phyloP scores from a whole-genome alignment of 2,888 invertebrate species.

The Itoplectis maculator region DNA sequence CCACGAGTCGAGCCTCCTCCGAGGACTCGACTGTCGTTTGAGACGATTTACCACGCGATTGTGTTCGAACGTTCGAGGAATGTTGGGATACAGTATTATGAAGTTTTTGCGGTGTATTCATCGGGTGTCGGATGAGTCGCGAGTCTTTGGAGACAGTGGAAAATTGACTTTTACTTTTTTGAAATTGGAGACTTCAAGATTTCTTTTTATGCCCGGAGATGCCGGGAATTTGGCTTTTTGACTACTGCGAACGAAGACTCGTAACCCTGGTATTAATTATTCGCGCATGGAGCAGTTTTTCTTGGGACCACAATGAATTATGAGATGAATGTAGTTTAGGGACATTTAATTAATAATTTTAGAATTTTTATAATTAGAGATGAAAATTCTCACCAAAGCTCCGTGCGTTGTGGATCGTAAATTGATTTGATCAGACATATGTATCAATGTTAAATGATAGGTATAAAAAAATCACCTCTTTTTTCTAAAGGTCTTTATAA shows the following conservation, averaged over 20 bases:
- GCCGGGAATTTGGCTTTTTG: no score
- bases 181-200: neutral
- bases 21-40: slow-evolving; percentile 69
- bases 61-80: neutral
- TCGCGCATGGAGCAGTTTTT: neutral
- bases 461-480: neutral
- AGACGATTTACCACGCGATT: neutral
- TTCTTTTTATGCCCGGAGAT: no score
- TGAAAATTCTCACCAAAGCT: neutral
- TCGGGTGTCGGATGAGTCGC: neutral
- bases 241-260: neutral
- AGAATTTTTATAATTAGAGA: neutral
- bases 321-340: neutral
- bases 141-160: neutral
- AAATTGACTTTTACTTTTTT: slow-evolving; percentile 6
- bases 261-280: neutral
- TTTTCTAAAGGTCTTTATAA: neutral
- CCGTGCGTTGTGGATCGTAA: neutral
- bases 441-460: neutral
- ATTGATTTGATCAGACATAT: slow-evolving; percentile 5
- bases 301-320: neutral
- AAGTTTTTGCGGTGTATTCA: neutral
- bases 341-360: neutral
- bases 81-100: slow-evolving; percentile 4
- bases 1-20: slow-evolving; percentile 49